phyloP scores from a whole-genome alignment of 2,113 vertebrate species.

The Galeopterus variegatus region DNA sequence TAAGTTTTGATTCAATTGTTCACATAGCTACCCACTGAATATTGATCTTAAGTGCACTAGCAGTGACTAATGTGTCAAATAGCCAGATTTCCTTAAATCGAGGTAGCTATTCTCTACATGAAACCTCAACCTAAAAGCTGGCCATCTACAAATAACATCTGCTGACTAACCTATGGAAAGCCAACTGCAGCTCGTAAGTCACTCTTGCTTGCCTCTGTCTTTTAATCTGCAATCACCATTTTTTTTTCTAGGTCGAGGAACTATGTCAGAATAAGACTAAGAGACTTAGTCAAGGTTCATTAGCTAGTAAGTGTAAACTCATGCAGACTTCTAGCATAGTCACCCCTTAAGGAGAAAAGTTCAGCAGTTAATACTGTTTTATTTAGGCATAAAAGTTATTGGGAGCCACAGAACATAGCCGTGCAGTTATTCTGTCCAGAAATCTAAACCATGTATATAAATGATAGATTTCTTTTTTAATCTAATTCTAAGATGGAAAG shows the following conservation, averaged over 20 bases:
- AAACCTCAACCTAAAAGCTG: neutral
- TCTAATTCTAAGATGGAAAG: neutral
- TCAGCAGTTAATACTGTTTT: slow-evolving; percentile 21
- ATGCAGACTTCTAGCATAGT: neutral
- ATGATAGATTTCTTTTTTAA: slow-evolving; percentile 16
- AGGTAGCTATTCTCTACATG: slow-evolving; percentile 44
- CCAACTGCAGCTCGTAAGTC: neutral
- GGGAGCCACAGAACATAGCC: neutral
- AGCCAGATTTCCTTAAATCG: slow-evolving; percentile 62
- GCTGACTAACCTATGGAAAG: slow-evolving; percentile 41
- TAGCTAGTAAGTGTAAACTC: neutral
- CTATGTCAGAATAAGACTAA: neutral
- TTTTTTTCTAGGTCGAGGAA: neutral
- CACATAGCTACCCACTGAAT: slow-evolving; percentile 58
- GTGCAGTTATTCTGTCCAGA: neutral
- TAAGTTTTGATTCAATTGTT: slow-evolving; percentile 67
- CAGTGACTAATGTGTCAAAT: slow-evolving; percentile 56
- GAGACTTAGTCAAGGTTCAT: slow-evolving; percentile 5
- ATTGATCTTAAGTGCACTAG: slow-evolving; percentile 30
- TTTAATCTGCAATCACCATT: neutral
- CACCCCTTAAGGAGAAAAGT: neutral
- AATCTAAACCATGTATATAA: slow-evolving; percentile 2
- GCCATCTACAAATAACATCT: slow-evolving; percentile 53
- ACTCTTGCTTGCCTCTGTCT: slow-evolving; percentile 1
- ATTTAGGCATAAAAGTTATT: slow-evolving; percentile 14